Evolutionary conservation across 2,113 vertebrate species (phyloP).

Genomic region (Oceanites oceanicus): DNA sequence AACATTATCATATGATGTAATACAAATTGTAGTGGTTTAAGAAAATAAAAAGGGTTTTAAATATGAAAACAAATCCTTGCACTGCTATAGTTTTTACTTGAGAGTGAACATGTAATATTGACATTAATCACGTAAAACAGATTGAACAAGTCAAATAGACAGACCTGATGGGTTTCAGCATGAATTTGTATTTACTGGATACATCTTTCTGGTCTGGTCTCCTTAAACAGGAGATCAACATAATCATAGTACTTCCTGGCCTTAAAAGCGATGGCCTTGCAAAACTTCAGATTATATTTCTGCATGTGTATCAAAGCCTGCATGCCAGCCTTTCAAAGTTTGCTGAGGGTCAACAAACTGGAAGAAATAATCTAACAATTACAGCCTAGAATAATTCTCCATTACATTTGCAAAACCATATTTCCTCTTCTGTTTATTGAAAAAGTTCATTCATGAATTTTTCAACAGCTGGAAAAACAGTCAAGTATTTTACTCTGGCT

Average conservation of each 20-base stretch:
- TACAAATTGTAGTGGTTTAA: background rate
- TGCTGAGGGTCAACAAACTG: background rate
- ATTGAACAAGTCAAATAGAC: background rate
- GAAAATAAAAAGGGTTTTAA: background rate
- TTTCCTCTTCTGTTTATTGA: background rate
- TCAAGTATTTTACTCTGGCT: background rate
- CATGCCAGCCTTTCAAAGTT: background rate
- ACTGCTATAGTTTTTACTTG: background rate
- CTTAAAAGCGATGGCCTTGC: background rate
- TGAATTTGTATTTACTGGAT: background rate
- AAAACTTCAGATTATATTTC: background rate
- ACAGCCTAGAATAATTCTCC: background rate
- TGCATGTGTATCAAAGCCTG: background rate
- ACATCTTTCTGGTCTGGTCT: background rate
- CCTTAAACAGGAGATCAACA: background rate
- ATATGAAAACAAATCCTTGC: background rate
- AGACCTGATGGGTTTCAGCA: background rate
- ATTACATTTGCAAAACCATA: background rate
- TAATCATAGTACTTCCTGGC: background rate
- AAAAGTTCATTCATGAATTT: background rate
- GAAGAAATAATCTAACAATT: background rate
- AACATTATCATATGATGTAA: background rate
- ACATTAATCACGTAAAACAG: background rate
- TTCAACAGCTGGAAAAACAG: background rate
- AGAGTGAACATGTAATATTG: background rate